Evolutionary conservation across 2,888 invertebrate genomes (phyloP).

Genomic region (Rhagium mordax): DNA sequence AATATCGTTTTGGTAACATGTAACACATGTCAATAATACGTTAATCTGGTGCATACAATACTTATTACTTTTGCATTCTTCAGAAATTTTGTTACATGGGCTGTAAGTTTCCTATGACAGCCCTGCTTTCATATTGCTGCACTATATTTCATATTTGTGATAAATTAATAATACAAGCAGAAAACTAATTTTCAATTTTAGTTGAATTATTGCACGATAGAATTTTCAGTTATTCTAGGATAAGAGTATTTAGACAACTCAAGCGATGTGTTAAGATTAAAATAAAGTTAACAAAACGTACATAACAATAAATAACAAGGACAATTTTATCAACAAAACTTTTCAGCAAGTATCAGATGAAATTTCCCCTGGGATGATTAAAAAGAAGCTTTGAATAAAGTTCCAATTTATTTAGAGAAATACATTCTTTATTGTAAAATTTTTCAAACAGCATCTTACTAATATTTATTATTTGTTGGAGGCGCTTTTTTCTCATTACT

Average conservation of each 20-base stretch:
- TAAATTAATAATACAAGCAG: too few relatives aligned
- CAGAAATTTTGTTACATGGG: too few relatives aligned
- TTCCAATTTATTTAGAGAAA: slow-evolving; percentile 15
- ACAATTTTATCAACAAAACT: slow-evolving; percentile 23
- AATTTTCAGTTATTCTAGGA: background rate
- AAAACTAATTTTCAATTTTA: too few relatives aligned
- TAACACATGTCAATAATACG: too few relatives aligned
- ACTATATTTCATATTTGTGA: too few relatives aligned
- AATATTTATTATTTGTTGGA: background rate
- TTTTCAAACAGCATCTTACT: slow-evolving; percentile 10
- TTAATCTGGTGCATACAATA: too few relatives aligned
- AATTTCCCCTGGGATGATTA: slow-evolving; percentile 25
- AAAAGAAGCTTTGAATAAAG: slow-evolving; percentile 17
- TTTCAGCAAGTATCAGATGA: slow-evolving; percentile 19
- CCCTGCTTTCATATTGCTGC: too few relatives aligned
- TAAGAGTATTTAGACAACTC: background rate
- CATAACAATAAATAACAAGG: background rate
- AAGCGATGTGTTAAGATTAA: background rate
- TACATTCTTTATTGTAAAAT: slow-evolving; percentile 1
- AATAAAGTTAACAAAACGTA: background rate
- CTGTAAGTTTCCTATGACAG: too few relatives aligned
- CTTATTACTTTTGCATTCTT: too few relatives aligned
- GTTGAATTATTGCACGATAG: background rate
- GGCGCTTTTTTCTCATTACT: background rate
- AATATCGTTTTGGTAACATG: too few relatives aligned